Percentiles rank a stretch among this genome's conserved stretches.
phyloP scores from a whole-genome alignment of 2,888 invertebrate species.

The Macrosiphum euphorbiae region DNA sequence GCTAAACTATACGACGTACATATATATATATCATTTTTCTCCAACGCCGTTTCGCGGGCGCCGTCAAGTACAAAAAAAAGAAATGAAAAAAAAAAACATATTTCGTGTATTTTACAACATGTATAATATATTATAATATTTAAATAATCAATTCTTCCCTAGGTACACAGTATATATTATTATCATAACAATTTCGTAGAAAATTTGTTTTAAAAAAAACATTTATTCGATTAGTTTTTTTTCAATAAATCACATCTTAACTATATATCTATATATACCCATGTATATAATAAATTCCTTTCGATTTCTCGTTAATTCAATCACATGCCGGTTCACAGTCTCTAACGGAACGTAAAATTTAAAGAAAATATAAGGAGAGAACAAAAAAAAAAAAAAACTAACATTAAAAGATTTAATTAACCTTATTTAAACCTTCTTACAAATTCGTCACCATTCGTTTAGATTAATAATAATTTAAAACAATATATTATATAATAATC shows the following conservation, averaged over 20 bases:
- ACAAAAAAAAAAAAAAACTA: slow-evolving; percentile 18
- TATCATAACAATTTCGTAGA: slow-evolving; percentile 21
- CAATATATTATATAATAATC: neutral
- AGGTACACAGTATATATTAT: neutral
- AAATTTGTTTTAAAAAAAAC: slow-evolving; percentile 11
- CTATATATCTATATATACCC: neutral
- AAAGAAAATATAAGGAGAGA: neutral
- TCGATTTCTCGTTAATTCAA: slow-evolving; percentile 16
- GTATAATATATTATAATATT: slow-evolving; percentile 20
- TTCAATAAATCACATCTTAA: slow-evolving; percentile 16
- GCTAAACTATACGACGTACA: neutral
- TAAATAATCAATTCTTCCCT: slow-evolving; percentile 11
- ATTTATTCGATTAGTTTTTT: neutral
- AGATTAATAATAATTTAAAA: neutral
- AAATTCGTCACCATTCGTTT: neutral
- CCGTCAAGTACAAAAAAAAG: slow-evolving; percentile 6
- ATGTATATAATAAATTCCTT: slow-evolving; percentile 37
- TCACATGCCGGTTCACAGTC: neutral
- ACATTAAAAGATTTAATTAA: too few species aligned
- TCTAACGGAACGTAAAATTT: slow-evolving; percentile 17
- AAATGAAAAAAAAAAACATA: slow-evolving; percentile 16
- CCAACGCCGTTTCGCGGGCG: neutral
- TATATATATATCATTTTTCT: neutral
- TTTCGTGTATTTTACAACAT: slow-evolving; percentile 11
- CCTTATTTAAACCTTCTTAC: too few species aligned